Evolutionary conservation across 1,140 invertebrate genomes (phyloP), one percentile per base, ranked within the genome.

Genomic region (Trigoniulus corallinus): DNA sequence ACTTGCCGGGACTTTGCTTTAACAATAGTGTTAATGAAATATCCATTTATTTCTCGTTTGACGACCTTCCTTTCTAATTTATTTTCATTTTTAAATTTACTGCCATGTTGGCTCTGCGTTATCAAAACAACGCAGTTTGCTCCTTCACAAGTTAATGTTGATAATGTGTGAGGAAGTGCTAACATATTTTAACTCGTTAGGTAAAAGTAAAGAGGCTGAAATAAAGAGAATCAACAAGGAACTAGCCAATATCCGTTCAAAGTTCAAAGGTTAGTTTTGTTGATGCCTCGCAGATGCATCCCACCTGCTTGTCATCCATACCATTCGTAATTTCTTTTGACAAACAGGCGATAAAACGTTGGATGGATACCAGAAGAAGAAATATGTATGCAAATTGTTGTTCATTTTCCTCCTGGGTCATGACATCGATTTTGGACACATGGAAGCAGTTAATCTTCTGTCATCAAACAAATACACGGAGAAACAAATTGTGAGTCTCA

Each of bases 381-480:
- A 99, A 73, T 99, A 99, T 79, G 95, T 99, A 29, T 99, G 96
- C 74, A 99, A 99, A 70, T 72, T 99, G 51, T 72, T 99, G 22
- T 99, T 99, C 71, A 99, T 99, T 62, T 99, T 99, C 70, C 73
- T 99, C 42, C 78, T 99, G 54, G 77, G 96, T 47, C 94, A 99
- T 74, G 96, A 99, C 69, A 99, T 99, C 68, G 96, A 99, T 71
- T 99, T 99, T 73, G 96, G 96, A 50, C 94, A 99, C 71, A 99
- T 98, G 94, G 96, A 99, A 72, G 96, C 96, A 46, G 96, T 99
- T 58, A 99, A 99, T 73, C 74, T 99, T 44, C 77, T 99, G n/a
- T 97, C 92, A 56, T 98, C 95, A 27, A 99, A 99, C 66, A 99
- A 99, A 76, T 99, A 99, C 73, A 98, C 95, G 39, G 96, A 99